Evolutionary conservation across 2,113 vertebrate species (phyloP).

Genomic region (Poeciliopsis prolifica): DNA sequence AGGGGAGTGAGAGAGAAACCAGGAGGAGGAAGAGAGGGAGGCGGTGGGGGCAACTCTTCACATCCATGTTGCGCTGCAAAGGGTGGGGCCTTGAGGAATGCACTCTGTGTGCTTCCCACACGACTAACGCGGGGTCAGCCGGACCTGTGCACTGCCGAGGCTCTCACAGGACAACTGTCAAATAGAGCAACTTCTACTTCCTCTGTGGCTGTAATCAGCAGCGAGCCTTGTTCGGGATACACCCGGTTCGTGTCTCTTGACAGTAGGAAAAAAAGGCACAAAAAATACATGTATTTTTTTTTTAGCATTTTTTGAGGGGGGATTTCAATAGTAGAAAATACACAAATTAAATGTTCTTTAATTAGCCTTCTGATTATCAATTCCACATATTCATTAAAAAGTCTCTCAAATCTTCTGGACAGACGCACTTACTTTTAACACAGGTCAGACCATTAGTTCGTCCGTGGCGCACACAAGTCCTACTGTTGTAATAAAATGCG

Average conservation of each 20-base stretch:
- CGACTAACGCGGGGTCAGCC: conserved; percentile 44
- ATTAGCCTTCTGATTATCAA: conserved; percentile 40
- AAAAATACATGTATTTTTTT: not conserved
- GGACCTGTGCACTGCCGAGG: conserved; percentile 24
- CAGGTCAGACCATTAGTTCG: conserved; percentile 42
- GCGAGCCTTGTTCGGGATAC: conserved; percentile 31
- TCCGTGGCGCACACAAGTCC: conserved; percentile 4
- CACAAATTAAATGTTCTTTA: conserved; percentile 1
- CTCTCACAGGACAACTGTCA: conserved; percentile 17
- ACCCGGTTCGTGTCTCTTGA: conserved; percentile 29
- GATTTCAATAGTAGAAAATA: not conserved
- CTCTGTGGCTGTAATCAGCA: conserved; percentile 18
- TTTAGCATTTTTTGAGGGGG: not conserved
- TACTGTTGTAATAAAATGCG: conserved; percentile 19
- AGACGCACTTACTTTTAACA: conserved; percentile 61
- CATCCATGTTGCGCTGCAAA: conserved; percentile 77
- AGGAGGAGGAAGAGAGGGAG: conserved; percentile 2
- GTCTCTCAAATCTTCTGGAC: conserved; percentile 52
- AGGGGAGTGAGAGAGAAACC: conserved; percentile 3
- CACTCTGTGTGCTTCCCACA: conserved; percentile 64
- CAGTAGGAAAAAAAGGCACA: not conserved
- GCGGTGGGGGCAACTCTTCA: conserved; percentile 58
- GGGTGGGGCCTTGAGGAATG: conserved; percentile 84
- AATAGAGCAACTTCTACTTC: conserved; percentile 7
- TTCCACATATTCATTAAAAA: conserved; percentile 58